Evolutionary conservation across 2,888 invertebrate species (phyloP).

Genomic region (Julus scanicus): DNA sequence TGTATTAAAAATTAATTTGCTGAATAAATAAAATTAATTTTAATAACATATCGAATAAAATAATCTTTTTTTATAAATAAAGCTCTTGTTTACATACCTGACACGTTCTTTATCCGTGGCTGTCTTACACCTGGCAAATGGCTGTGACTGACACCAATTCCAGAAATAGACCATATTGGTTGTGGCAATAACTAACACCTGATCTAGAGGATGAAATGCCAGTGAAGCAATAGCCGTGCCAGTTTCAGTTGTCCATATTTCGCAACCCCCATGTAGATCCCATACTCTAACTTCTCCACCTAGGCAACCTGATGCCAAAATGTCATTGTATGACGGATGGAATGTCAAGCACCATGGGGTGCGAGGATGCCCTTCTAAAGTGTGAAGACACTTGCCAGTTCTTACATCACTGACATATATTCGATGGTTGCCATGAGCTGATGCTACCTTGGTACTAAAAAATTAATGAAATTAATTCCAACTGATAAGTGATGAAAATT

Average conservation of each 20-base stretch:
- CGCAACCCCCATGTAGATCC: constrained; percentile 86
- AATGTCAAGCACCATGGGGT: constrained; percentile 93
- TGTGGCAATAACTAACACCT: constrained; percentile 85
- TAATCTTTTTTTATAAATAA: no score
- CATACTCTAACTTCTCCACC: constrained; percentile 91
- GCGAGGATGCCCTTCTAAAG: constrained; percentile 83
- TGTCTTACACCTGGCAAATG: constrained; percentile 81
- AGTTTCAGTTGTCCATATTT: constrained; percentile 80
- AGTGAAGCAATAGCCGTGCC: constrained; percentile 84
- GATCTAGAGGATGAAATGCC: constrained; percentile 86
- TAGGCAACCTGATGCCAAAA: constrained; percentile 87
- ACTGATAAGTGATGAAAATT: no score
- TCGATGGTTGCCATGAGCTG: constrained; percentile 89
- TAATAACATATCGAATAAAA: no score
- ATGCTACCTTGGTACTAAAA: constrained; percentile 81
- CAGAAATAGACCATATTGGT: constrained; percentile 87
- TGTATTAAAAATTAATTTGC: no score
- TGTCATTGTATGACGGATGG: constrained; percentile 84
- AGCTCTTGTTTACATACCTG: constrained; percentile 71
- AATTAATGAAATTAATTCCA: no score
- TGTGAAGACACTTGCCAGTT: constrained; percentile 81
- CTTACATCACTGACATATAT: constrained; percentile 84
- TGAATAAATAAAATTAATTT: no score
- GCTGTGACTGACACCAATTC: constrained; percentile 78
- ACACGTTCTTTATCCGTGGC: constrained; percentile 83